phyloP scores from a whole-genome alignment of 2,888 invertebrate species.

The Athrips mouffetella region DNA sequence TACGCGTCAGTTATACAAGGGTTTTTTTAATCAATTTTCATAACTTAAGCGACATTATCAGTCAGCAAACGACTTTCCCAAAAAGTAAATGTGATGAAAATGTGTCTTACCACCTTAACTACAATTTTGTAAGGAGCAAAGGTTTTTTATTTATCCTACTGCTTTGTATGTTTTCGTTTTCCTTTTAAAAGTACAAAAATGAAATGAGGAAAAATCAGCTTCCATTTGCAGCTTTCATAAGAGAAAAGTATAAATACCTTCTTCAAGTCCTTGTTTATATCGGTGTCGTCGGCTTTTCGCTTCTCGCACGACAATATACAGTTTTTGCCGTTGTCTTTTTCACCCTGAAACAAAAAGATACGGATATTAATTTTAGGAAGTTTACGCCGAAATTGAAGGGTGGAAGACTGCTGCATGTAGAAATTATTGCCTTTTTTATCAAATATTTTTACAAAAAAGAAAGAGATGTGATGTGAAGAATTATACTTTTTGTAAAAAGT shows the following conservation, averaged over 20 bases:
- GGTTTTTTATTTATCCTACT: no score
- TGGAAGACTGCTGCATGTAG: not conserved
- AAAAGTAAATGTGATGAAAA: no score
- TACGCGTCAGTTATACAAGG: no score
- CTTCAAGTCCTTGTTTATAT: constrained; percentile 90
- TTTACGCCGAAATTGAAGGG: not conserved
- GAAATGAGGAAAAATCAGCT: no score
- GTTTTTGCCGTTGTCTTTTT: constrained; percentile 80
- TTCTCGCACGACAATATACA: constrained; percentile 85
- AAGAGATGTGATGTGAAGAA: not conserved
- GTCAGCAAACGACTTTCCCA: no score
- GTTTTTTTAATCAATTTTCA: no score
- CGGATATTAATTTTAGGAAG: not conserved
- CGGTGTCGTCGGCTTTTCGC: constrained; percentile 89
- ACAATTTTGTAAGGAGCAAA: no score
- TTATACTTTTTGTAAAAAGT: no score
- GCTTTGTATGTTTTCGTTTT: no score
- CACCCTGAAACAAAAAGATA: constrained; percentile 71
- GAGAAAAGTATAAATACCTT: constrained; percentile 78
- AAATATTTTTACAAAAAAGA: not conserved
- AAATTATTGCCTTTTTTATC: not conserved
- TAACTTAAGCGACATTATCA: no score
- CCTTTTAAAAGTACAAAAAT: no score
- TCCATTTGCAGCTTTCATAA: not conserved
- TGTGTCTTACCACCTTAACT: no score